Evolutionary conservation across 1,140 invertebrate genomes (phyloP).

Genomic region (Telenomus remus): DNA sequence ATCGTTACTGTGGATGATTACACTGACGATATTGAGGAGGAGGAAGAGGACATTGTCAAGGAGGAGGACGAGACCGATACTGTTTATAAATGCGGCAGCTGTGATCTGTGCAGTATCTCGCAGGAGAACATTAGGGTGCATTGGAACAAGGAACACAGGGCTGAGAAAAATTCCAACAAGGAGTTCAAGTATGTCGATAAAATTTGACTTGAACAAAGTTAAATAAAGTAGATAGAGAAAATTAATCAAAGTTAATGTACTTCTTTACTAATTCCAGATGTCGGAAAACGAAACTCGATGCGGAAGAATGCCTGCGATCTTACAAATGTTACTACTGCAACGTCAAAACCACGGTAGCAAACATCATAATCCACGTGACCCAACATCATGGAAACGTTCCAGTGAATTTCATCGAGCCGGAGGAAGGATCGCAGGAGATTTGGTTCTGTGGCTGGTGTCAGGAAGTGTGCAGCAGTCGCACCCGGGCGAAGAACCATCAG

Average conservation of each 20-base stretch:
- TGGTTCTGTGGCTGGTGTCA: constrained; percentile 68
- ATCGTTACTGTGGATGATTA: constrained; percentile 34
- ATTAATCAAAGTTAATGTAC: no score
- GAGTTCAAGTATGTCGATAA: constrained; percentile 34
- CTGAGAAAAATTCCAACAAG: constrained; percentile 3
- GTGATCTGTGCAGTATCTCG: constrained; percentile 57
- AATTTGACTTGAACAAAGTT: not conserved
- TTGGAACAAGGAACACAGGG: constrained; percentile 60
- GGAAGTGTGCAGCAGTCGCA: constrained; percentile 63
- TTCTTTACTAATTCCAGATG: constrained; percentile 26
- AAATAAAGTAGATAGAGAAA: no score
- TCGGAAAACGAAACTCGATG: constrained; percentile 10
- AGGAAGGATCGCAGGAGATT: constrained; percentile 45
- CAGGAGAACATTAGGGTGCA: constrained; percentile 56
- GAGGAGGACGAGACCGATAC: not conserved
- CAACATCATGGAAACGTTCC: constrained; percentile 49
- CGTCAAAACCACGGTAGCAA: constrained; percentile 32
- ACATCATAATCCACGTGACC: constrained; percentile 51
- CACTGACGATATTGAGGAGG: constrained; percentile 35
- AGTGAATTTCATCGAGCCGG: constrained; percentile 37
- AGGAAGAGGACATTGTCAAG: constrained; percentile 30
- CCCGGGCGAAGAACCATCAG: constrained; percentile 66
- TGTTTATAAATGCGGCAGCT: constrained; percentile 62
- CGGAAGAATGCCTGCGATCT: constrained; percentile 2
- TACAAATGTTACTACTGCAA: constrained; percentile 49